Evolutionary conservation across 2,888 invertebrate species (phyloP), one percentile per base, ranked within the genome.

Genomic region (Pristionchus mayeri): DNA sequence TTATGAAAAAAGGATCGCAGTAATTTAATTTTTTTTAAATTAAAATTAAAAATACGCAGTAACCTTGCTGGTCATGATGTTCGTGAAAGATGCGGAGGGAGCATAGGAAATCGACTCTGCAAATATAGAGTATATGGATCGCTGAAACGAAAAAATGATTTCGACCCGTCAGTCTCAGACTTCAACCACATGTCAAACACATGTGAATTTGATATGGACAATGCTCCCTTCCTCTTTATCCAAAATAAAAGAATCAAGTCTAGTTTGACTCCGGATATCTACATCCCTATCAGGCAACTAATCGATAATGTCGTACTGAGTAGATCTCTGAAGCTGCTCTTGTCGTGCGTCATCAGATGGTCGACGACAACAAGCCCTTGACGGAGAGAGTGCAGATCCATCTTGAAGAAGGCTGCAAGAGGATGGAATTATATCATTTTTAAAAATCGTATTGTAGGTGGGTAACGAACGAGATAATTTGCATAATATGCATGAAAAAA

Each of bases 271-370:
- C 57, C 57, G 27, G 7, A 57, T 6, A 24, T 24, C 21, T 18
- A 11, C 21, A 30, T 50, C n/a, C n/a, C n/a, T n/a, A 44, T 79
- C 21, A 37, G 7, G 40, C 44, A 79, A 50, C 21, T 44, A 50
- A 50, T 50, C 7, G 79, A 48, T 79, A 24, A n/a, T 44, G n/a
- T 93, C 94, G 93, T 93, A 95, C 96, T 95, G 95, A 97, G 95
- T 78, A 97, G 94, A 94, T 97, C 97, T 87, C 96, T 95, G 94
- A 97, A 97, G 0, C 96, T 96, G 9, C 96, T 96, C 93, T 96
- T 96, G 93, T 97, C 97, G 92, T 97, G 96, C 0, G 96, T 96
- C 96, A 97, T 96, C 87, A 97, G 94, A 94, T 97, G 97, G 93
- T 97, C 97, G 89, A 97, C 95, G 78, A 97, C 96, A 67, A 95